A percentile compares a stretch with the other conserved stretches of the same genome.
phyloP scores from a whole-genome alignment of 2,888 invertebrate species.

The Drosophila testacea region DNA sequence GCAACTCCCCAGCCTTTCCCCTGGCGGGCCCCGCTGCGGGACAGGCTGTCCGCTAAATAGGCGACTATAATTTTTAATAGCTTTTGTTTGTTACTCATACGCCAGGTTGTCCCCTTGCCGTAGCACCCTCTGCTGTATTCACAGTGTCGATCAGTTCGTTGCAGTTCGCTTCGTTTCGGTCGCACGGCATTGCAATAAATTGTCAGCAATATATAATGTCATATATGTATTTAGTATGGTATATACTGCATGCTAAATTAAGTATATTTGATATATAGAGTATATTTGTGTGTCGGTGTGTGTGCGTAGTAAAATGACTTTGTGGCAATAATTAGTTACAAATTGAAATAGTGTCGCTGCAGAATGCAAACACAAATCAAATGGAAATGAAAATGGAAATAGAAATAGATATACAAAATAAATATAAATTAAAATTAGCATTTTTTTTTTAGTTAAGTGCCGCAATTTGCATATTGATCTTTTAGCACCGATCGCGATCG shows the following conservation, averaged over 20 bases:
- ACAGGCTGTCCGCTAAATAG: slow-evolving; percentile 50
- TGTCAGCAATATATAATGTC: slow-evolving; percentile 39
- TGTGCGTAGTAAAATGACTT: slow-evolving; percentile 57
- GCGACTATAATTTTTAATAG: slow-evolving; percentile 68
- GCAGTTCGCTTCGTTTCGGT: slow-evolving; percentile 36
- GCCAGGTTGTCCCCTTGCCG: slow-evolving; percentile 17
- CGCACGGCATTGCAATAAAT: slow-evolving; percentile 55
- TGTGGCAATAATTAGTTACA: slow-evolving; percentile 66
- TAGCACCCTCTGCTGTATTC: background rate
- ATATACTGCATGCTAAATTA: background rate
- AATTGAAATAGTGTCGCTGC: slow-evolving; percentile 60
- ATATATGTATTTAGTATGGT: background rate
- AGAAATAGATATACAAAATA: background rate
- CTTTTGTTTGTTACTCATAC: slow-evolving; percentile 71
- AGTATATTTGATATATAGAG: background rate
- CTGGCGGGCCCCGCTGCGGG: background rate
- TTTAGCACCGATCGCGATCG: slow-evolving; percentile 20
- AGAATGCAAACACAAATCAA: slow-evolving; percentile 30
- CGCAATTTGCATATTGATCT: slow-evolving; percentile 60
- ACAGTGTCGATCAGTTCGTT: slow-evolving; percentile 30
- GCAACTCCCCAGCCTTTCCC: slow-evolving; percentile 18
- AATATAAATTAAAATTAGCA: slow-evolving; percentile 19
- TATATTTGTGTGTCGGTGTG: slow-evolving; percentile 8
- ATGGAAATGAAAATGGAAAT: slow-evolving; percentile 18
- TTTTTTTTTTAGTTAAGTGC: slow-evolving; percentile 32